Evolutionary conservation across 2,113 vertebrate genomes (phyloP).

Genomic region (Vulpes lagopus): DNA sequence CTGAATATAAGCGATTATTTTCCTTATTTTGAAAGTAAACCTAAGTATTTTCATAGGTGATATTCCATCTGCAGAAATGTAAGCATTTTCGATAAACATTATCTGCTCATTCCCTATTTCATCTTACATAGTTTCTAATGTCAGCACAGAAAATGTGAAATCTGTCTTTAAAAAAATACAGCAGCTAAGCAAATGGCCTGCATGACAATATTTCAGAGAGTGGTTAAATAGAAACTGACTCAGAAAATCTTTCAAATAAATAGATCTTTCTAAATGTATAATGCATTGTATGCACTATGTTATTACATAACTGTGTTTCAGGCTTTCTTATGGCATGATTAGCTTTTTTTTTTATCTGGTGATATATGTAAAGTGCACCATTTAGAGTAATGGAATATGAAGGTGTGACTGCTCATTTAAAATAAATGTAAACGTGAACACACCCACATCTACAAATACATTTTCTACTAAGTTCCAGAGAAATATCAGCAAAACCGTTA

Average conservation of each 20-base stretch:
- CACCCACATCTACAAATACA: neutral
- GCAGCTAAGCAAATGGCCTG: neutral
- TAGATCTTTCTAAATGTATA: neutral
- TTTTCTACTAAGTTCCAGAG: neutral
- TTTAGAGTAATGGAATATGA: neutral
- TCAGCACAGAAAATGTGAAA: neutral
- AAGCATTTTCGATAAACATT: neutral
- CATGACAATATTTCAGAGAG: neutral
- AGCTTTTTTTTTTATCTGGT: neutral
- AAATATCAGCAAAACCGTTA: neutral
- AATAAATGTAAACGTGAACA: neutral
- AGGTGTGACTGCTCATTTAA: neutral
- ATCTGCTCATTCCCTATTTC: neutral
- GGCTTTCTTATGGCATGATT: neutral
- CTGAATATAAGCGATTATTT: neutral
- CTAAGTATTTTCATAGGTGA: neutral
- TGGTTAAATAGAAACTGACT: neutral
- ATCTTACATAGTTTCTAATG: neutral
- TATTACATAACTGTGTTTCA: neutral
- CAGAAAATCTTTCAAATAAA: conserved; percentile 8
- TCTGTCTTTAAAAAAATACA: neutral
- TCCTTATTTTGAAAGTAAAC: neutral
- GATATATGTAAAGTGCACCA: neutral
- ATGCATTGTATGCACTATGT: neutral
- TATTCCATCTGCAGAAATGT: neutral